These are phyloP conservation scores for Peromyscus polionotus DNA, from an alignment of 2,113 vertebrate genomes.

Conservation along the genomic window DNA sequence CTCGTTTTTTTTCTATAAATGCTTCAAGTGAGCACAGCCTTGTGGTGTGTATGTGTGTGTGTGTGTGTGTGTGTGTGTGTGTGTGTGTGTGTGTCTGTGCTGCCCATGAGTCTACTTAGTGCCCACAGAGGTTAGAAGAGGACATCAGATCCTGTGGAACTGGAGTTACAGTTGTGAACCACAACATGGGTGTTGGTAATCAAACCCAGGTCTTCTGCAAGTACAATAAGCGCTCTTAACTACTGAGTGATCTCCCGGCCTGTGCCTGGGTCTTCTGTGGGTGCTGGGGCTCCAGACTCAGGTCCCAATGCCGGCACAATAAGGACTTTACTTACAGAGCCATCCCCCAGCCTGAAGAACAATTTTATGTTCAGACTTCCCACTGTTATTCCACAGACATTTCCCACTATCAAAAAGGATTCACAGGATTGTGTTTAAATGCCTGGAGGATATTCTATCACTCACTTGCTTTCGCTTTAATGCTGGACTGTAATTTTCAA, in stretches of 20 bases:
- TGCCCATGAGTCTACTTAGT: neutral
- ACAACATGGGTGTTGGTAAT: neutral
- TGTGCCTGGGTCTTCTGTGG: neutral
- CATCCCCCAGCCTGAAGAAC: neutral
- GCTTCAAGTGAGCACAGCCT: neutral
- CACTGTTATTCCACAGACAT: neutral
- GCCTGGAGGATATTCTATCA: neutral
- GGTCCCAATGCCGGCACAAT: neutral
- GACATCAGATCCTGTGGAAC: neutral
- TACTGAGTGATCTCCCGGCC: neutral
- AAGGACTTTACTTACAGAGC: neutral
- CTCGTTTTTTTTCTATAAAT: slow-evolving; percentile 4
- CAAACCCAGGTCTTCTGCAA: neutral
- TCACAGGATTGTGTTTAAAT: neutral
- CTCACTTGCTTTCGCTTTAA: neutral
- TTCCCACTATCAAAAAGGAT: neutral
- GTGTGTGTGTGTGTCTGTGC: neutral
- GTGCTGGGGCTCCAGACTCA: neutral
- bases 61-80: no score
- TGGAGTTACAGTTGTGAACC: neutral
- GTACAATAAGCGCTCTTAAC: neutral
- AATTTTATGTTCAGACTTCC: slow-evolving; percentile 24
- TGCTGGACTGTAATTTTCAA: neutral
- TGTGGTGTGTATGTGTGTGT: neutral
- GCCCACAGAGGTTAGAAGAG: neutral